These are phyloP conservation scores for Polyploca ridens DNA, from an alignment of 2,888 invertebrate species.

Conservation along the genomic window DNA sequence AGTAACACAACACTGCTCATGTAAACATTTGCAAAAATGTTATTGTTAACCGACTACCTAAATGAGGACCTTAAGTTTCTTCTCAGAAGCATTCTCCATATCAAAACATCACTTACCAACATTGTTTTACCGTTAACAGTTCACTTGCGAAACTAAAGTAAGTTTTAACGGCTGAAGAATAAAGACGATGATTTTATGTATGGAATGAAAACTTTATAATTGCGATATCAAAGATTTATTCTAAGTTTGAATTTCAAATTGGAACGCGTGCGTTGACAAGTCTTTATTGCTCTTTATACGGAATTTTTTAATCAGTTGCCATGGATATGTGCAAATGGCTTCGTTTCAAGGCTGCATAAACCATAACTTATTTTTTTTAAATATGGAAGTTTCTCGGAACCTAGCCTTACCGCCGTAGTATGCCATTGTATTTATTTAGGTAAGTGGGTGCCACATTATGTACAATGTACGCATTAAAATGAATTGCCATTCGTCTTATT, in stretches of 20 bases:
- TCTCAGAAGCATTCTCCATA: slow-evolving; percentile 62
- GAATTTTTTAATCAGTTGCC: slow-evolving; percentile 20
- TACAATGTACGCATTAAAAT: slow-evolving; percentile 31
- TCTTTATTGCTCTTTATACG: slow-evolving; percentile 23
- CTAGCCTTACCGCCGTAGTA: neutral
- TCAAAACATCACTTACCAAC: slow-evolving; percentile 53
- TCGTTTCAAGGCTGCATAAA: neutral
- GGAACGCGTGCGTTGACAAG: slow-evolving; percentile 61
- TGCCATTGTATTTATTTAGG: slow-evolving; percentile 42
- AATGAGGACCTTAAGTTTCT: slow-evolving; percentile 63
- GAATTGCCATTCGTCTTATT: slow-evolving; percentile 26
- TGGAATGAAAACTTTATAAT: slow-evolving; percentile 27
- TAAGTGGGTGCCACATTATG: slow-evolving; percentile 42
- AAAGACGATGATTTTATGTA: slow-evolving; percentile 11
- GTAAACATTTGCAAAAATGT: slow-evolving; percentile 71
- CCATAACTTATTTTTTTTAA: neutral
- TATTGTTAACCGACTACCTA: slow-evolving; percentile 57
- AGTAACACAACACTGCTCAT: slow-evolving; percentile 67
- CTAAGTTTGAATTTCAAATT: slow-evolving; percentile 71
- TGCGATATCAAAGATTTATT: slow-evolving; percentile 63
- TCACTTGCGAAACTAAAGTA: slow-evolving; percentile 28
- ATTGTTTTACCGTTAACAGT: slow-evolving; percentile 25
- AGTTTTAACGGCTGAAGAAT: slow-evolving; percentile 21
- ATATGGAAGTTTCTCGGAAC: slow-evolving; percentile 8
- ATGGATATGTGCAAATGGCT: neutral